Percentiles rank a stretch among this genome's conserved stretches.
phyloP scores from a whole-genome alignment of 2,797 vertebrate species.

The Pangasius krempfi region DNA sequence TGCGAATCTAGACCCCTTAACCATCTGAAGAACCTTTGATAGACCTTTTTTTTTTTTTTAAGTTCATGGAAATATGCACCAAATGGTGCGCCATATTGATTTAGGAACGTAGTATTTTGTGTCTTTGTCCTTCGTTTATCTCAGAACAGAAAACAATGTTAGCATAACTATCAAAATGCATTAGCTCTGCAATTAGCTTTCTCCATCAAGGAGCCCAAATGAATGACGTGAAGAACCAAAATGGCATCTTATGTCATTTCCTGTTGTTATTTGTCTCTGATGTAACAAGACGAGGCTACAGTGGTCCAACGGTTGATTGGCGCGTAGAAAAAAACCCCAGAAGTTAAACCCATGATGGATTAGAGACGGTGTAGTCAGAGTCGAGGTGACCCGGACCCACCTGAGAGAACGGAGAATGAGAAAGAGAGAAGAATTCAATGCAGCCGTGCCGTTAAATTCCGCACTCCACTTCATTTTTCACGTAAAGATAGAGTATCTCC shows the following conservation, averaged over 20 bases:
- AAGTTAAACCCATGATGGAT: not conserved
- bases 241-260: not conserved
- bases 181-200: not conserved
- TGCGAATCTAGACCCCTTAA: not conserved
- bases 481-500: conserved; percentile 20
- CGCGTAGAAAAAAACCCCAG: no score
- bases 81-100: not conserved
- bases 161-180: not conserved
- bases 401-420: not conserved
- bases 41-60: no score
- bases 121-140: not conserved
- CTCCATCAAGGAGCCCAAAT: not conserved
- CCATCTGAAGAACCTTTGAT: not conserved
- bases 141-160: not conserved
- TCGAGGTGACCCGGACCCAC: not conserved
- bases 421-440: not conserved
- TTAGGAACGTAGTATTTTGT: not conserved
- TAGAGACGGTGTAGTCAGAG: not conserved
- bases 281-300: not conserved
- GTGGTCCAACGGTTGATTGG: not conserved
- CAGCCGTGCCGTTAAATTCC: not conserved
- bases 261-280: not conserved
- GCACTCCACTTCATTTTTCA: conserved; percentile 8
- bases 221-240: not conserved
- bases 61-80: not conserved